A percentile compares a stretch with the other conserved stretches of the same genome.
phyloP scores from a whole-genome alignment of 1,140 invertebrate genomes.

The Drosophila sulfurigaster region DNA sequence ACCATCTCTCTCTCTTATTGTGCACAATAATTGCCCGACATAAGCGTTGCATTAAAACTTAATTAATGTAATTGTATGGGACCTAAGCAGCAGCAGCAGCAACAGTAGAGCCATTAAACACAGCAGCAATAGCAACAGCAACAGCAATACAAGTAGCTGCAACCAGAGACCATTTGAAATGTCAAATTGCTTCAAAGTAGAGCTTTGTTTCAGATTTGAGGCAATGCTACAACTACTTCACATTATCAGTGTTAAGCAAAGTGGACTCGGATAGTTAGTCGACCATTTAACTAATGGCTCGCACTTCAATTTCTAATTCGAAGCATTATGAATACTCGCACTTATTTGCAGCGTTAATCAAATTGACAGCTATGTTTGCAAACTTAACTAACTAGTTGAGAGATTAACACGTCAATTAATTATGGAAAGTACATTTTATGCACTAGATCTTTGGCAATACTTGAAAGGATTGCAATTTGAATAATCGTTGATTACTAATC shows the following conservation, averaged over 20 bases:
- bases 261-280: constrained; percentile 18
- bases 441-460: too few relatives aligned
- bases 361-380: background rate
- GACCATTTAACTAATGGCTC: background rate
- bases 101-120: constrained; percentile 18
- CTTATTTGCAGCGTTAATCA: constrained; percentile 9
- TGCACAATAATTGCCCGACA: constrained; percentile 45
- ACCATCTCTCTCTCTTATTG: constrained; percentile 12
- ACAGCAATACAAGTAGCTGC: constrained; percentile 3
- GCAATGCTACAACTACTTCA: constrained; percentile 25
- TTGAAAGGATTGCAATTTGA: too few relatives aligned
- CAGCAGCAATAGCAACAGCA: constrained; percentile 15
- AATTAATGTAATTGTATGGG: constrained; percentile 58
- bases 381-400: background rate
- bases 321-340: constrained; percentile 3
- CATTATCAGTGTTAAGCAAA: constrained; percentile 4
- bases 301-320: background rate
- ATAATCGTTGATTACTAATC: too few relatives aligned
- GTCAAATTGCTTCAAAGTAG: constrained; percentile 33
- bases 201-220: constrained; percentile 23
- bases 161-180: constrained; percentile 26
- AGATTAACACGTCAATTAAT: background rate
- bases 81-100: constrained; percentile 25
- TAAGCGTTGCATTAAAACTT: constrained; percentile 56
- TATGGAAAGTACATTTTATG: background rate